These are phyloP conservation scores for Neocrepidodera transversa DNA, from an alignment of 2,888 invertebrate genomes.

Conservation along the genomic window DNA sequence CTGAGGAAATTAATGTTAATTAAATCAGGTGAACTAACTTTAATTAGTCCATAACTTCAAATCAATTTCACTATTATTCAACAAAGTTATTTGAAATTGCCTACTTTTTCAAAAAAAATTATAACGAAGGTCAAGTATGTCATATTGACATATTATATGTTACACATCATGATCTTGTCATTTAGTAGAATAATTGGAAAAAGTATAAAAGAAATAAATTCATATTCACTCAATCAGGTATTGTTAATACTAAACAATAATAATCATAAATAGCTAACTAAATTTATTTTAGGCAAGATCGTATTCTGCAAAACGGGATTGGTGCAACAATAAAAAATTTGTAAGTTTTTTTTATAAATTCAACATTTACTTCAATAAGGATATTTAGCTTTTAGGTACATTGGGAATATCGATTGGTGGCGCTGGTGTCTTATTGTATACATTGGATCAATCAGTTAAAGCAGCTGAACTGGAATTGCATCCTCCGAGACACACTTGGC, in stretches of 20 bases:
- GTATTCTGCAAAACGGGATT: conserved; percentile 78
- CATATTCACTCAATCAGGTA: neutral
- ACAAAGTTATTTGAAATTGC: no score
- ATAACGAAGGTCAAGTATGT: neutral
- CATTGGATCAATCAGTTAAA: conserved; percentile 85
- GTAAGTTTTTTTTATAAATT: conserved; percentile 52
- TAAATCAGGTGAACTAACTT: no score
- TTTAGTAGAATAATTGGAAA: neutral
- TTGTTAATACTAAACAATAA: no score
- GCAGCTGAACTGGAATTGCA: conserved; percentile 84
- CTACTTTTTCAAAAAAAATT: no score
- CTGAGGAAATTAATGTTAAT: no score
- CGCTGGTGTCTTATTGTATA: conserved; percentile 80
- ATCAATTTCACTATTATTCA: no score
- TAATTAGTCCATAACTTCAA: no score
- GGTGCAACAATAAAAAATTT: conserved; percentile 79
- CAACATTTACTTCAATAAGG: neutral
- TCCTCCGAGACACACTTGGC: conserved; percentile 84
- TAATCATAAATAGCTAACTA: neutral
- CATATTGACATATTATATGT: neutral
- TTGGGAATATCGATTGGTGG: conserved; percentile 82
- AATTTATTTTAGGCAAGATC: conserved; percentile 69
- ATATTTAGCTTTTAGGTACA: conserved; percentile 73
- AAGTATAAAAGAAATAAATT: neutral
- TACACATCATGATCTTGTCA: neutral